Base-by-base conservation (phyloP, 2,888 invertebrate species). In the Patella depressa region DNA sequence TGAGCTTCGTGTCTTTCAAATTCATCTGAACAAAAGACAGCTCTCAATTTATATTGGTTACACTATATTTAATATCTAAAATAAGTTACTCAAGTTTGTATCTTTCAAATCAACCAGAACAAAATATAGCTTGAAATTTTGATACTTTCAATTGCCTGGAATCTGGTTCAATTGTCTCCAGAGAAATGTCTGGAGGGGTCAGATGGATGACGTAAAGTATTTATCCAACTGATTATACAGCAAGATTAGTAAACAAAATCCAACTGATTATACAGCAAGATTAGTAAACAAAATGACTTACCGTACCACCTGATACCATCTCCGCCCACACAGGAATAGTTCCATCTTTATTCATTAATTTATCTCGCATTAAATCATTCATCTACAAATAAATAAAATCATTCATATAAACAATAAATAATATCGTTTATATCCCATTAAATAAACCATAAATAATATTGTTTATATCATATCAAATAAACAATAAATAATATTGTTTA, bases 301-400 rank as follows among this genome's bases (percentile, higher is more conserved):
- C 98, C 93, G 96, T 96, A 81, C 94, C 98, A 81, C 99, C 99
- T 78, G 99, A 96, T 3, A 98, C 78, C 75, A 98, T 93, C 94
- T 99, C 99, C n/a, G 95, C 95, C 91, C 94, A 95, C 0, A 96
- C 71, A 1, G 96, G 93, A 82, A 99, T 94, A 85, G 95, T 94
- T 78, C 97, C 97, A 85, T 96, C 90, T 59, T 86, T 87, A 34
- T 84, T 80, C 83, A 95, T 95, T 73, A 98, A 94, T 92, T 98
- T 98, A 92, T 99, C 99, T 82, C 99, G 94, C 72, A 98, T 95
- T 59, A 99, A 95, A 92, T 99, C 99, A 92, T 99, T 99, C 86
- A 96, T 93, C 95, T 96, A 90, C 71, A 91, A 77, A 92, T 92
- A 59, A 77, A 92, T 92, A 59, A 99, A 95, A 92, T 99, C 99